Conservation (phyloP, 2,113 vertebrate species). For the Pomatostomus ruficeps region DNA sequence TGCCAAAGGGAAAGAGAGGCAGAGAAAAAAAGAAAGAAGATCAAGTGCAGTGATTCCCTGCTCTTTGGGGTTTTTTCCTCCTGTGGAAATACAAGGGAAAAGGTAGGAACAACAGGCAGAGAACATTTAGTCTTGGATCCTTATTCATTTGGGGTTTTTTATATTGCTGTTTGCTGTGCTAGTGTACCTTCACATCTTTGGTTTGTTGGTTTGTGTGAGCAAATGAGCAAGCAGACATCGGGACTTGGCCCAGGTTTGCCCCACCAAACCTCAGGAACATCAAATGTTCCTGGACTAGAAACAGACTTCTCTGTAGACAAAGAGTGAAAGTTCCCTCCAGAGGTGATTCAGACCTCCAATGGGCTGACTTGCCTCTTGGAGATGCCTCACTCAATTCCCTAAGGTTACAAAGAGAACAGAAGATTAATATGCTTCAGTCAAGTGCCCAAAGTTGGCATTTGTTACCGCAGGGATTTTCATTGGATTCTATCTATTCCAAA, state of each 20-base stretch:
- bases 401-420: neutral
- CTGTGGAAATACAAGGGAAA: neutral
- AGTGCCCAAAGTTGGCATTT: neutral
- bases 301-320: accelerated
- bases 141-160: neutral
- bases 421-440: neutral
- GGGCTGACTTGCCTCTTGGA: neutral
- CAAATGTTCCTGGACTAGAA: neutral
- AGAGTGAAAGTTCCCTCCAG: neutral
- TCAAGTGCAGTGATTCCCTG: neutral
- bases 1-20: neutral
- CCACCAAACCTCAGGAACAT: neutral
- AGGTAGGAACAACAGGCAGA: neutral
- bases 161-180: neutral
- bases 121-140: neutral
- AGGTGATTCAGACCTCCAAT: neutral
- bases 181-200: neutral
- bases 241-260: neutral
- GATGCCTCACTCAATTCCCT: neutral
- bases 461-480: neutral
- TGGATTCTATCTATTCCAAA: accelerated
- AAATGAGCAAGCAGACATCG: accelerated
- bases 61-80: neutral
- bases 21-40: neutral
- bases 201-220: neutral